These are phyloP conservation scores for Watersipora subatra DNA, from an alignment of 1,140 invertebrate genomes.

Conservation along the genomic window DNA sequence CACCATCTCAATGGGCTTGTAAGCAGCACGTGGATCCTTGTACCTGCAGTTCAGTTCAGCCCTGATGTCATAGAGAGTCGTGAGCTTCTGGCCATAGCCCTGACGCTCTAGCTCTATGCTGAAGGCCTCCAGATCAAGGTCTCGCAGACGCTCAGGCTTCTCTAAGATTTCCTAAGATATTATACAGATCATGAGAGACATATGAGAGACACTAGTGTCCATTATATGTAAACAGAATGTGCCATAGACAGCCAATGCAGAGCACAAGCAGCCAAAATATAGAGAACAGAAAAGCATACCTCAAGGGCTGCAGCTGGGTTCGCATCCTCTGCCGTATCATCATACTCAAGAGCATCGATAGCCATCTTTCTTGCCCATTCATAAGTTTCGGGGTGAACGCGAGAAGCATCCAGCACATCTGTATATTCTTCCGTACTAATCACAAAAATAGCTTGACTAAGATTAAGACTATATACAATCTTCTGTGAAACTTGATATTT, in stretches of 20 bases:
- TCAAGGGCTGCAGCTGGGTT: slow-evolving; percentile 92
- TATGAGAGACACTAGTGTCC: no score
- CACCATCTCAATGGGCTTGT: slow-evolving; percentile 62
- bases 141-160: slow-evolving; percentile 80
- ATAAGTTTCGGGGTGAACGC: slow-evolving; percentile 97
- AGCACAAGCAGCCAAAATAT: slow-evolving; percentile 64
- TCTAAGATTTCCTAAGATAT: slow-evolving; percentile 93
- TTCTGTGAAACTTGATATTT: no score
- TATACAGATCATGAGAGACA: no score
- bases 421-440: slow-evolving; percentile 76
- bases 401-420: slow-evolving; percentile 88
- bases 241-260: background rate
- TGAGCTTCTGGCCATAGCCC: slow-evolving; percentile 89
- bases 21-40: slow-evolving; percentile 76
- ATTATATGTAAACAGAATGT: no score
- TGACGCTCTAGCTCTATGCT: slow-evolving; percentile 88
- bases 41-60: slow-evolving; percentile 88
- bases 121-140: slow-evolving; percentile 95
- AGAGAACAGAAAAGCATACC: no score
- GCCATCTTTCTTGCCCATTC: slow-evolving; percentile 99
- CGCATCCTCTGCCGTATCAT: slow-evolving; percentile 60
- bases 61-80: slow-evolving; percentile 91
- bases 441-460: background rate
- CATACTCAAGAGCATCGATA: slow-evolving; percentile 94
- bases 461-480: no score